A percentile compares a stretch with the other conserved stretches of the same genome.
Evolutionary conservation across 2,797 vertebrate genomes (phyloP).

Genomic region (Chelon auratus): DNA sequence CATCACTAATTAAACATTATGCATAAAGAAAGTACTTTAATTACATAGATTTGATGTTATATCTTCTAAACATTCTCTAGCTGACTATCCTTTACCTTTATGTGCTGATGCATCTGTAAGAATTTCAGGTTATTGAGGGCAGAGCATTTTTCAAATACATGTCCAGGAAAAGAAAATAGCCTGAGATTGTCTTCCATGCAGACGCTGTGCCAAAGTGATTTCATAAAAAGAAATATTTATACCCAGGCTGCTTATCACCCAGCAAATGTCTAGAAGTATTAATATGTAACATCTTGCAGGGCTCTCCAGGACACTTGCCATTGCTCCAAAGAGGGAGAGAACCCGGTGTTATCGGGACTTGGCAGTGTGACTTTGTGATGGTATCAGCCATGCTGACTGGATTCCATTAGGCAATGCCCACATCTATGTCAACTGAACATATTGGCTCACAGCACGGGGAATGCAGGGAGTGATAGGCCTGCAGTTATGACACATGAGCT

Average conservation of each 20-base stretch:
- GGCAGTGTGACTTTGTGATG: conserved; percentile 78
- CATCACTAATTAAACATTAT: too few species aligned
- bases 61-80: background rate
- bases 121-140: conserved; percentile 58
- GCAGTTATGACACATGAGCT: conserved; percentile 70
- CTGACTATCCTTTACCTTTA: conserved; percentile 3
- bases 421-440: conserved; percentile 76
- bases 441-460: conserved; percentile 70
- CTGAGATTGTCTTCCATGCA: conserved; percentile 55
- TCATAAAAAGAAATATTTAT: conserved; percentile 72
- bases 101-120: conserved; percentile 33
- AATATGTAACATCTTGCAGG: conserved; percentile 83
- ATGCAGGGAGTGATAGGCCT: conserved; percentile 63
- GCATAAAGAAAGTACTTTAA: background rate
- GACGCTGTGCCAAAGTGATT: conserved; percentile 61
- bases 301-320: conserved; percentile 78
- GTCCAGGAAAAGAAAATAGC: conserved; percentile 50
- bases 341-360: conserved; percentile 73
- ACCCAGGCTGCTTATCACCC: conserved; percentile 73
- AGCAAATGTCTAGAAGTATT: conserved; percentile 78
- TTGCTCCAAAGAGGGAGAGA: conserved; percentile 66
- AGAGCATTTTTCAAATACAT: conserved; percentile 57
- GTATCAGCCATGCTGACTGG: conserved; percentile 78
- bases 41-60: background rate
- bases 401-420: conserved; percentile 83